Evolutionary conservation across 2,888 invertebrate genomes (phyloP).

Genomic region (Elegia similella): DNA sequence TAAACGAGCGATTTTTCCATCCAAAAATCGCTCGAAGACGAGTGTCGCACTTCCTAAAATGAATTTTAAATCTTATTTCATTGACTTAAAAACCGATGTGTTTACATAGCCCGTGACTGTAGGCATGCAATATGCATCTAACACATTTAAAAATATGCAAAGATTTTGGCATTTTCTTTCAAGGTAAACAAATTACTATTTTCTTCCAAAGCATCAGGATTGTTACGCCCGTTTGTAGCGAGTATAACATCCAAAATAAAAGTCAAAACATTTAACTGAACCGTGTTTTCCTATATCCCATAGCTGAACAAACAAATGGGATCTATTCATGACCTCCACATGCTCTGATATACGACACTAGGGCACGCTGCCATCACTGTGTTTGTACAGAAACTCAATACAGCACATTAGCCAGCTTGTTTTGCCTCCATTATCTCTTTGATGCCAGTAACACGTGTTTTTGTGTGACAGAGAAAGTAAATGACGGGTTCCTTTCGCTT

Average conservation of each 20-base stretch:
- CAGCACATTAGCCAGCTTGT: constrained; percentile 74
- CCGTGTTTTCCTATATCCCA: constrained; percentile 41
- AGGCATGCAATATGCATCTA: no score
- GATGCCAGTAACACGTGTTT: constrained; percentile 61
- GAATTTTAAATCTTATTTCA: no score
- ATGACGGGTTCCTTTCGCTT: constrained; percentile 27
- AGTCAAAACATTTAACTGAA: constrained; percentile 6
- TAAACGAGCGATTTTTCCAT: no score
- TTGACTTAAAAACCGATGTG: no score
- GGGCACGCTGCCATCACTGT: constrained; percentile 46
- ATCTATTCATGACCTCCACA: constrained; percentile 74
- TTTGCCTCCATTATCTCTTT: constrained; percentile 80
- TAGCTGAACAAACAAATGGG: constrained; percentile 58
- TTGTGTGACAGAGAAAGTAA: constrained; percentile 28
- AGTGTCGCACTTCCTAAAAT: no score
- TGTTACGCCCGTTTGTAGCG: neutral
- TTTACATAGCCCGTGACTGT: no score
- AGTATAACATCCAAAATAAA: neutral
- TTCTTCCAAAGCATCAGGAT: neutral
- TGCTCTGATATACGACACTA: constrained; percentile 66
- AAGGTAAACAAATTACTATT: no score
- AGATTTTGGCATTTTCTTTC: no score
- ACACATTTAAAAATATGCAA: no score
- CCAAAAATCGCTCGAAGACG: no score
- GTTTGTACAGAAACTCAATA: constrained; percentile 74